These are phyloP conservation scores for Cephalopterus ornatus DNA, from an alignment of 2,113 vertebrate species.

Conservation along the genomic window DNA sequence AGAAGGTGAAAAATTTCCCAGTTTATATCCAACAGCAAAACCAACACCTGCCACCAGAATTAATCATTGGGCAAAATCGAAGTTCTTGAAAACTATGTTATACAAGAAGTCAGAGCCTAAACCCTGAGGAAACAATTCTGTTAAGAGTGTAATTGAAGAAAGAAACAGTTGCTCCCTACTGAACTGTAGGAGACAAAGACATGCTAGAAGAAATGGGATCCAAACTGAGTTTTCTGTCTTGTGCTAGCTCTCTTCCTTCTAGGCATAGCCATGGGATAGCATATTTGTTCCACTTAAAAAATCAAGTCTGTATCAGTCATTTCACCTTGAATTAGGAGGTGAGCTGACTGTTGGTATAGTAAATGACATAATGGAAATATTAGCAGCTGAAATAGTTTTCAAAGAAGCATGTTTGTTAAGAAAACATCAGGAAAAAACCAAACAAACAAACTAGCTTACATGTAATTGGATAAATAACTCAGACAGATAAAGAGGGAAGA, in stretches of 20 bases:
- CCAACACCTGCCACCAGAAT: not conserved
- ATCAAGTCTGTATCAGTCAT: not conserved
- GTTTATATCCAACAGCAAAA: not conserved
- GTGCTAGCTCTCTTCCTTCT: not conserved
- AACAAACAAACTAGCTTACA: not conserved
- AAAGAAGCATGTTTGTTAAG: not conserved
- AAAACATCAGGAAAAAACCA: not conserved
- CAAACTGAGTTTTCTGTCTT: not conserved
- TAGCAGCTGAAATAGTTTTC: not conserved
- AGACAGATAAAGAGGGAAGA: not conserved
- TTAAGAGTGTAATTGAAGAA: not conserved
- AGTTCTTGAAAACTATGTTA: not conserved
- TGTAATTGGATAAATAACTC: not conserved
- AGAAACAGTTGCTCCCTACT: not conserved
- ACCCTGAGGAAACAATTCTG: not conserved
- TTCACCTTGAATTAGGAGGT: not conserved
- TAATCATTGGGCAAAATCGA: not conserved
- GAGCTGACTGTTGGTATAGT: not conserved
- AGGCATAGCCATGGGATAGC: not conserved
- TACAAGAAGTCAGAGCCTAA: not conserved
- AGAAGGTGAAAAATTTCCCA: not conserved
- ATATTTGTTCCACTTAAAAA: not conserved
- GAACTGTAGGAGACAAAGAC: not conserved
- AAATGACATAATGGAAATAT: not conserved
- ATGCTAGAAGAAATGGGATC: not conserved